phyloP scores from a whole-genome alignment of 1,140 invertebrate species.

The Aphelenchoides avenae region DNA sequence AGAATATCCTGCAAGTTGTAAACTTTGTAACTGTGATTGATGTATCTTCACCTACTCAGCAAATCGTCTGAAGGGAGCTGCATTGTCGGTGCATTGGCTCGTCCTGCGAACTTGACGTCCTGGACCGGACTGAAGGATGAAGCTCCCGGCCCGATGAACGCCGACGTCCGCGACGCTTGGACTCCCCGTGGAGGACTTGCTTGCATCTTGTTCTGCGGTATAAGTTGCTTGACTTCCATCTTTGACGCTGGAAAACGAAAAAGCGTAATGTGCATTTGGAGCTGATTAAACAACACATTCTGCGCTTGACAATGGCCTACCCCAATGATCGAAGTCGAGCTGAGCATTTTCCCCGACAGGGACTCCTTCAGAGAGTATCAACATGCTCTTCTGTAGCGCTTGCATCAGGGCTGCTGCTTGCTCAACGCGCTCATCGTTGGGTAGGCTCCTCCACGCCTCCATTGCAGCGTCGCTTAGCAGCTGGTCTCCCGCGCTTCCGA shows the following conservation, averaged over 20 bases:
- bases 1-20: neutral
- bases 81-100: neutral
- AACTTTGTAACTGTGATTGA: neutral
- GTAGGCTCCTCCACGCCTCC: slow-evolving; percentile 14
- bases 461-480: slow-evolving; percentile 3
- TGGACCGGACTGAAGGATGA: too few species aligned
- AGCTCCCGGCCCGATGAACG: too few species aligned
- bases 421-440: neutral
- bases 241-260: neutral
- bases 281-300: neutral
- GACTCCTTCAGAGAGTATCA: slow-evolving; percentile 4
- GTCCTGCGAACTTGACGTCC: neutral
- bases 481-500: slow-evolving; percentile 16
- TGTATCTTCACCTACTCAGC: neutral
- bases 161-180: neutral
- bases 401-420: slow-evolving; percentile 14
- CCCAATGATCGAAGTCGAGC: slow-evolving; percentile 5
- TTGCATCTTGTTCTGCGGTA: neutral
- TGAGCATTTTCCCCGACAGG: slow-evolving; percentile 2
- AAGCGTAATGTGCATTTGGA: neutral
- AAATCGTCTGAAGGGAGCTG: slow-evolving; percentile 10
- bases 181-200: neutral
- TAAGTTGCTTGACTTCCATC: neutral
- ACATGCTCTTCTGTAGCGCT: slow-evolving; percentile 9
- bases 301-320: neutral